These are phyloP conservation scores for Drosophila parthenogenetica DNA, from an alignment of 2,888 invertebrate genomes.

Conservation along the genomic window DNA sequence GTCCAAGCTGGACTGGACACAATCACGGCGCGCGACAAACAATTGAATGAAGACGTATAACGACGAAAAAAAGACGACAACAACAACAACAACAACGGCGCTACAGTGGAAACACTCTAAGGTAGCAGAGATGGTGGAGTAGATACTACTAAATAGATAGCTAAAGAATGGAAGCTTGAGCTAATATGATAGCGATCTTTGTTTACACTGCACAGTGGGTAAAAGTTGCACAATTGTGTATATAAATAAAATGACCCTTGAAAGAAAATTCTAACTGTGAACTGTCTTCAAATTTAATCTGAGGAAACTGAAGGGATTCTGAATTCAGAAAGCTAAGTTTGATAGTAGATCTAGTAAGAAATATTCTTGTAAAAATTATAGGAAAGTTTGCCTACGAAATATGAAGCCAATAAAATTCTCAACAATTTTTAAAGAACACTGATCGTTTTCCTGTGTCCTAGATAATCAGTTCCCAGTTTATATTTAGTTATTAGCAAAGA, in stretches of 20 bases:
- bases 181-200: constrained; percentile 36
- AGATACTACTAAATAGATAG: constrained; percentile 2
- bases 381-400: too few relatives aligned
- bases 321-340: too few relatives aligned
- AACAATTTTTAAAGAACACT: too few relatives aligned
- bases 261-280: too few relatives aligned
- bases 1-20: constrained; percentile 52
- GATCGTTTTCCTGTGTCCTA: too few relatives aligned
- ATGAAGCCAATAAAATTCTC: too few relatives aligned
- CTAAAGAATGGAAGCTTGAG: constrained; percentile 3
- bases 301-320: too few relatives aligned
- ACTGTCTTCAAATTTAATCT: too few relatives aligned
- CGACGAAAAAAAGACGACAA: constrained; percentile 23
- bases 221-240: not conserved
- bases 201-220: constrained; percentile 16
- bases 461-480: too few relatives aligned
- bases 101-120: constrained; percentile 39
- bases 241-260: not conserved
- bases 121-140: constrained; percentile 2
- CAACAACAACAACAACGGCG: constrained; percentile 37
- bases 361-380: too few relatives aligned
- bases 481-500: too few relatives aligned
- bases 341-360: too few relatives aligned
- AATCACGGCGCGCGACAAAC: constrained; percentile 78
- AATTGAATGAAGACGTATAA: constrained; percentile 65